Conservation (phyloP, 2,113 vertebrate species). For the Amia ocellicauda region DNA sequence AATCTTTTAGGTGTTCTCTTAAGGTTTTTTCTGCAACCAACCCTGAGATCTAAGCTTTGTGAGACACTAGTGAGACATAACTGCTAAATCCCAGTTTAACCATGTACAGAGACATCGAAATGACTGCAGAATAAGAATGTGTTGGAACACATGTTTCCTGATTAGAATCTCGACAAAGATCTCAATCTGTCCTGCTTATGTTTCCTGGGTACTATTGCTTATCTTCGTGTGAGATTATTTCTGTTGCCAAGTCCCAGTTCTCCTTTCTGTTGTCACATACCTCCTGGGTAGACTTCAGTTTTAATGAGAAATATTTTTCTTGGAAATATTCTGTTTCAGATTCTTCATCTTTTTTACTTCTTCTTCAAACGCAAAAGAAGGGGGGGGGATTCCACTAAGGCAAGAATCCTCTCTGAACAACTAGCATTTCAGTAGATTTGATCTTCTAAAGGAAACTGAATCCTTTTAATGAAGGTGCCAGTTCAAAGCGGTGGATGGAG, state of each 20-base stretch:
- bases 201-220: constrained; percentile 19
- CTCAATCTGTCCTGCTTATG: constrained; percentile 29
- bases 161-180: constrained; percentile 20
- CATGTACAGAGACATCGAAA: background rate
- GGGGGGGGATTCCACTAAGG: background rate
- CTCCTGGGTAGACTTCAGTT: no score
- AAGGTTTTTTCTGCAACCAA: no score
- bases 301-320: no score
- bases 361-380: no score
- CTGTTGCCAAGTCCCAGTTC: background rate
- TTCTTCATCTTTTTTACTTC: background rate
- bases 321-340: background rate
- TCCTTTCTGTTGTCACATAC: no score
- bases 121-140: constrained; percentile 4
- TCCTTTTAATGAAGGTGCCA: background rate
- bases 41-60: no score
- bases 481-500: no score
- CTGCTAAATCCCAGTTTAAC: no score
- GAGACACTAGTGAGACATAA: no score
- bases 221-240: constrained; percentile 8
- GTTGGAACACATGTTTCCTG: constrained; percentile 17
- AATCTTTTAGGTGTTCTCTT: no score
- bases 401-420: background rate
- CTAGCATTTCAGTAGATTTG: background rate
- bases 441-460: background rate